Conservation (phyloP, 2,888 invertebrate species). For the Megalurothrips usitatus region DNA sequence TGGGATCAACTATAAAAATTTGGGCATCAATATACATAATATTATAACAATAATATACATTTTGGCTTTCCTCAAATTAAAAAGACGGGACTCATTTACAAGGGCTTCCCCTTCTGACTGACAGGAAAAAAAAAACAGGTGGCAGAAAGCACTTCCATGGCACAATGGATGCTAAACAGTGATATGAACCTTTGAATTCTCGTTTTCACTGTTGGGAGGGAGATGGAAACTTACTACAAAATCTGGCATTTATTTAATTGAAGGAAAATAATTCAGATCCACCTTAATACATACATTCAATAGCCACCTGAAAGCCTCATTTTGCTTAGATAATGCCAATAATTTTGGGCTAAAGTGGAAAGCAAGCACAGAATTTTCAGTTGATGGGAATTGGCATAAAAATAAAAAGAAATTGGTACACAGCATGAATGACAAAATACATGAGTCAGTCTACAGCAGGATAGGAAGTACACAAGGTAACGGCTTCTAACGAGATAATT, state of each 20-base stretch:
- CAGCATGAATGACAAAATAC: not conserved
- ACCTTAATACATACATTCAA: too few relatives aligned
- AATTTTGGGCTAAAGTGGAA: too few relatives aligned
- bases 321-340: too few relatives aligned
- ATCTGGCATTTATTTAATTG: too few relatives aligned
- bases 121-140: not conserved
- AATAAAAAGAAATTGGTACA: not conserved
- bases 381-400: not conserved
- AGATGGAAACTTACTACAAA: not conserved
- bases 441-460: conserved; percentile 20
- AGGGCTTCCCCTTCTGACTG: too few relatives aligned
- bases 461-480: conserved; percentile 15
- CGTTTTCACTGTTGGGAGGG: too few relatives aligned
- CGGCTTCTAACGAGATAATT: not conserved
- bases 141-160: not conserved
- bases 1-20: not conserved
- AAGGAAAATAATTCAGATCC: too few relatives aligned
- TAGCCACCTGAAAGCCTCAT: too few relatives aligned
- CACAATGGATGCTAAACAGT: not conserved
- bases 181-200: not conserved
- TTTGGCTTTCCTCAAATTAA: not conserved
- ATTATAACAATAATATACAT: conserved; percentile 1
- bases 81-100: too few relatives aligned
- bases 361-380: not conserved
- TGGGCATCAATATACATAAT: not conserved